Conservation (phyloP, 1,140 invertebrate species). For the Camponotus pennsylvanicus region DNA sequence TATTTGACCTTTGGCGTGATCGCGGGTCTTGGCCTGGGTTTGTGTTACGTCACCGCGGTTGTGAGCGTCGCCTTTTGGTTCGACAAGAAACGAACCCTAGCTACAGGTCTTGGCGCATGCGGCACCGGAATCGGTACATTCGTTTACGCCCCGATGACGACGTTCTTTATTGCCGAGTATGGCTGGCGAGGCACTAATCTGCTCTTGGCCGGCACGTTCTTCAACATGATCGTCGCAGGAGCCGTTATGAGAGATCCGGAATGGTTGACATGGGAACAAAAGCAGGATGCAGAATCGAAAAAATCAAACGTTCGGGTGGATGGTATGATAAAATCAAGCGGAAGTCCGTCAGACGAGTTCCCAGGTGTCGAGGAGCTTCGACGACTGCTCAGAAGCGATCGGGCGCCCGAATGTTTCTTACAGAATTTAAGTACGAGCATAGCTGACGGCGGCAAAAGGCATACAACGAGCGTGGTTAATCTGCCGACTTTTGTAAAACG, state of each 20-base stretch:
- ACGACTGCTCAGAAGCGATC: conserved; percentile 88
- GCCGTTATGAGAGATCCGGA: conserved; percentile 95
- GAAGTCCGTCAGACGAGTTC: conserved; percentile 86
- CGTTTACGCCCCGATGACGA: conserved; percentile 93
- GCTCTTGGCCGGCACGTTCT: conserved; percentile 93
- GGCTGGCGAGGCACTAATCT: conserved; percentile 96
- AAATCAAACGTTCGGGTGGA: conserved; percentile 83
- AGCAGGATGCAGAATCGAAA: conserved; percentile 75
- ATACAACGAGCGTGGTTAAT: conserved; percentile 89
- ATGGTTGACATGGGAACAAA: conserved; percentile 90
- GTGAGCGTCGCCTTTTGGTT: conserved; percentile 98
- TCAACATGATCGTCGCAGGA: conserved; percentile 96
- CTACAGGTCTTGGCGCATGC: conserved; percentile 96
- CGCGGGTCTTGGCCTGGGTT: conserved; percentile 93
- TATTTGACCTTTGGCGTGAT: conserved; percentile 95
- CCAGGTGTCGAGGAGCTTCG: conserved; percentile 90
- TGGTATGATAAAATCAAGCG: conserved; percentile 79
- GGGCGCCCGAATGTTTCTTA: conserved; percentile 89
- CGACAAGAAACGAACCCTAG: conserved; percentile 96
- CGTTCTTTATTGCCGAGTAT: conserved; percentile 91
- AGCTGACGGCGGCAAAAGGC: conserved; percentile 75
- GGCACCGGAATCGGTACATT: conserved; percentile 96
- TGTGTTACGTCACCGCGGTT: conserved; percentile 96
- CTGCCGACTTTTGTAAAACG: conserved; percentile 91
- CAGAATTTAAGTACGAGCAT: conserved; percentile 88